Evolutionary conservation across 2,888 invertebrate species (phyloP).

Genomic region (Slavum lentiscoides): DNA sequence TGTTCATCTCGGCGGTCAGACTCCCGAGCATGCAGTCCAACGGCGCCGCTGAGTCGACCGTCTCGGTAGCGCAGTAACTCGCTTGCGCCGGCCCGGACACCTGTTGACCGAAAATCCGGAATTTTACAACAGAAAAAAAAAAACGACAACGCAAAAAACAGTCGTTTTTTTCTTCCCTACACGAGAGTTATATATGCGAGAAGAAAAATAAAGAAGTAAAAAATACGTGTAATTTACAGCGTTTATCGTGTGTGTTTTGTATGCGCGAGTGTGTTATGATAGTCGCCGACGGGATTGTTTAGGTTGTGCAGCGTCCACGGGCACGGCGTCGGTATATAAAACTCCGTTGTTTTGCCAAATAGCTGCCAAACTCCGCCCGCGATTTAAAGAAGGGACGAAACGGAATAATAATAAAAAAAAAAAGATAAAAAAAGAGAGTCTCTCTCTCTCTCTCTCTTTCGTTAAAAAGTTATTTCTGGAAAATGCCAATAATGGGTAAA

Average conservation of each 20-base stretch:
- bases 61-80: conserved; percentile 60
- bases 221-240: background rate
- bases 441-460: background rate
- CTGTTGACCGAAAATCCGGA: conserved; percentile 2
- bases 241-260: background rate
- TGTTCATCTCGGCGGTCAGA: conserved; percentile 94
- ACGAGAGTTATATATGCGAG: no score
- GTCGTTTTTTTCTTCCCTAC: background rate
- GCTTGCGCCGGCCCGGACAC: conserved; percentile 60
- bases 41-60: conserved; percentile 60
- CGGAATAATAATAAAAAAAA: background rate
- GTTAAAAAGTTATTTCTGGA: conserved; percentile 52
- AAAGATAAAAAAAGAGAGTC: no score
- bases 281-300: conserved; percentile 35
- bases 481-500: conserved; percentile 52
- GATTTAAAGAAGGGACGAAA: conserved; percentile 40
- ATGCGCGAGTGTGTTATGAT: background rate
- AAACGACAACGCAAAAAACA: background rate
- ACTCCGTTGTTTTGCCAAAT: conserved; percentile 27
- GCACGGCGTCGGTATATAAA: conserved; percentile 34
- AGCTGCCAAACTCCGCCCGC: conserved; percentile 50
- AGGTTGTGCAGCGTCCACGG: conserved; percentile 31
- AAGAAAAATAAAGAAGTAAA: background rate
- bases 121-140: background rate
- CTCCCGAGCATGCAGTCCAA: conserved; percentile 91